Percentiles rank a stretch among this genome's conserved stretches.
Conservation (phyloP, 2,797 vertebrate genomes). For the Enteromius trimaculatus region DNA sequence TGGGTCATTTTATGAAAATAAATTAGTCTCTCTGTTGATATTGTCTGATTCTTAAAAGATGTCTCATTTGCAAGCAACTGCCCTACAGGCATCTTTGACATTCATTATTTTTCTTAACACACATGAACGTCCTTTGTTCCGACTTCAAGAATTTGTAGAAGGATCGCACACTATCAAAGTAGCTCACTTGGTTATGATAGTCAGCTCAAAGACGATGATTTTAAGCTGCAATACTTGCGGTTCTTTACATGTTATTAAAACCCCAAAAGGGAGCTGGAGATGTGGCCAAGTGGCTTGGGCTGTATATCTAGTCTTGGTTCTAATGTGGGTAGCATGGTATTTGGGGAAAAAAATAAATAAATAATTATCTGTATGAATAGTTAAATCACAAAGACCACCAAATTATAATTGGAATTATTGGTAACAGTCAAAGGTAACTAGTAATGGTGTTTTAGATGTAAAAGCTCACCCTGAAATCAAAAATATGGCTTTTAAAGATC, state of each 20-base stretch:
- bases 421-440: neutral
- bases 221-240: neutral
- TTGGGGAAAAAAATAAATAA: neutral
- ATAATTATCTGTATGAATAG: neutral
- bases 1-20: slow-evolving; percentile 57
- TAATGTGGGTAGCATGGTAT: neutral
- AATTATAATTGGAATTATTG: neutral
- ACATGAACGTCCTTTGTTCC: slow-evolving; percentile 51
- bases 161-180: slow-evolving; percentile 29
- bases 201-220: slow-evolving; percentile 1
- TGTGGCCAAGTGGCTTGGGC: neutral
- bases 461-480: neutral
- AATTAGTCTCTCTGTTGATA: slow-evolving; percentile 56
- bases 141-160: slow-evolving; percentile 21
- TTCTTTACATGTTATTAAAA: neutral
- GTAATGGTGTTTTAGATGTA: neutral
- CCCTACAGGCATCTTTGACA: slow-evolving; percentile 50
- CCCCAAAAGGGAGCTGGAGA: neutral
- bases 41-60: slow-evolving; percentile 53
- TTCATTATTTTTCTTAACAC: slow-evolving; percentile 50
- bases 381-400: neutral
- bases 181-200: slow-evolving; percentile 6
- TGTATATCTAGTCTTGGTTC: neutral
- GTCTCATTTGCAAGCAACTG: slow-evolving; percentile 57
- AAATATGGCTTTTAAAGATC: neutral